Evolutionary conservation across 2,888 invertebrate species (phyloP).

Genomic region (Andricus quercusramuli): DNA sequence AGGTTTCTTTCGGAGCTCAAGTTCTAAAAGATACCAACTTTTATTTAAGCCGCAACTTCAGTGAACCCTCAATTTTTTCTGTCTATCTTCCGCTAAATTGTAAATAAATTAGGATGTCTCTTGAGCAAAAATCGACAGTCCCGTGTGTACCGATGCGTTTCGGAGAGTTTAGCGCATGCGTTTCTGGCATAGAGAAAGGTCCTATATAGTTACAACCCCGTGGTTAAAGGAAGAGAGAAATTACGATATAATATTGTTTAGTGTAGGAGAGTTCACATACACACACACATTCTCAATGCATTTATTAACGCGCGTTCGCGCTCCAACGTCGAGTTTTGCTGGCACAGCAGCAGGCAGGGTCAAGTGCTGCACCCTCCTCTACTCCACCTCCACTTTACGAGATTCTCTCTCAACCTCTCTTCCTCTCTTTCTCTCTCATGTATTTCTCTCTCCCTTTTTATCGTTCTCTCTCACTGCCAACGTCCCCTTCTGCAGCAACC

Average conservation of each 20-base stretch:
- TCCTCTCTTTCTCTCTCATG: conserved; percentile 22
- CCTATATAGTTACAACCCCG: neutral
- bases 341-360: conserved; percentile 70
- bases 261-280: conserved; percentile 47
- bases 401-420: conserved; percentile 41
- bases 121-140: neutral
- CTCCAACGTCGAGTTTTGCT: conserved; percentile 65
- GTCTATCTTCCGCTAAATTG: neutral
- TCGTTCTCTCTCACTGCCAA: conserved; percentile 19
- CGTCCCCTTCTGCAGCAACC: conserved; percentile 39
- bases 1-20: no score
- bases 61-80: no score
- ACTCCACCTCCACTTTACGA: conserved; percentile 39
- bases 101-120: conserved; percentile 9
- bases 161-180: conserved; percentile 9
- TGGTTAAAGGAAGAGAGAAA: conserved; percentile 17
- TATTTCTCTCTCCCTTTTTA: conserved; percentile 33
- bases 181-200: neutral
- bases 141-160: neutral
- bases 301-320: conserved; percentile 72
- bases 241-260: neutral
- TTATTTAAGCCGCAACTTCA: no score
- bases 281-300: conserved; percentile 62
- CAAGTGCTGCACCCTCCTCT: conserved; percentile 66
- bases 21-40: no score